Base-by-base conservation (phyloP, 2,797 vertebrate genomes). In the Anableps anableps region DNA sequence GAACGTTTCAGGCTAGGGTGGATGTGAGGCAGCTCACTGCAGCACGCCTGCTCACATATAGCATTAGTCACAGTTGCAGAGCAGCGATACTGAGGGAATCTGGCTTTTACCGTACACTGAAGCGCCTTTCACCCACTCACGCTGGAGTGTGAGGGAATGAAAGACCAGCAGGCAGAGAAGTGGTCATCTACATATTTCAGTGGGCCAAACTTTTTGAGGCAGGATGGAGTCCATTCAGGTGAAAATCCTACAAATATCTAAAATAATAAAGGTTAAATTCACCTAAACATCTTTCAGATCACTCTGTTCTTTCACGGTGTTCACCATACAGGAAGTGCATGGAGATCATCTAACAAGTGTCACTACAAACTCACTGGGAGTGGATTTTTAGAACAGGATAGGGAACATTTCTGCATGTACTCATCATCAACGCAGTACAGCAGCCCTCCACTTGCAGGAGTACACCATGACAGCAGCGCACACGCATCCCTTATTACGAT, bases 11-110 rank as follows among this genome's bases (percentile, higher is more conserved):
- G 31, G 76, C 85, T 81, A 84, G 68, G 68, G 68, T 71, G 68
- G 68, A 88, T 86, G 79, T 47, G 92, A 92, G 90, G 93, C 91
- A 80, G 91, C 91, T 93, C 85, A 93, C 89, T 94, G 92, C 92
- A 94, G 92, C 90, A 90, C 91, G 91, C 91, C 86, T 90, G 91
- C 88, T 93, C 92, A 91, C 88, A 89, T 87, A 90, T 82, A 88
- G 89, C 91, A 93, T 94, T 94, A 92, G 91, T 95, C 93, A 94
- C 92, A 93, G 90, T 91, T 93, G 92, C 91, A 88, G 91, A 88
- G 90, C 86, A 83, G 83, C 74, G 88, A 93, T 88, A 88, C 90
- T 86, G 23, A 90, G 83, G 90, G 87, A 91, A 89, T 92, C 83
- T 89, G 90, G 82, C 88, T 92, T 68, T 91, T 77, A 81, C 86